phyloP scores from a whole-genome alignment of 2,888 invertebrate species.

The Mesodorylaimus sp. region DNA sequence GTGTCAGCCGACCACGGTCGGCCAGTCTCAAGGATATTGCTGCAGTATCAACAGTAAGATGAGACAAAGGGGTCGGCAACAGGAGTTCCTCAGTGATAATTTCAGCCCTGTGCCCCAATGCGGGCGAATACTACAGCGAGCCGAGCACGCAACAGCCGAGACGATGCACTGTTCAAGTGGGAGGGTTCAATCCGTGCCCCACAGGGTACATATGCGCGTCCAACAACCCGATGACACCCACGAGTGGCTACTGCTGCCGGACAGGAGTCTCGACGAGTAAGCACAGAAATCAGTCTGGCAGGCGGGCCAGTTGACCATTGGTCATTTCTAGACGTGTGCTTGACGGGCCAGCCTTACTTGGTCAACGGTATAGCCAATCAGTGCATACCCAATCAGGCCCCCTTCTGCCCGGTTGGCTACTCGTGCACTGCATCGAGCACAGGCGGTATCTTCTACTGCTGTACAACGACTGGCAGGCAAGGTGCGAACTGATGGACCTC shows the following conservation, averaged over 20 bases:
- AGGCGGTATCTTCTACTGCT: not conserved
- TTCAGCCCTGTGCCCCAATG: conserved; percentile 5
- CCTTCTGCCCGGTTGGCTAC: conserved; percentile 2
- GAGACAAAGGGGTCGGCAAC: not conserved
- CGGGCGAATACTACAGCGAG: not conserved
- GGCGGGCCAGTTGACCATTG: not conserved
- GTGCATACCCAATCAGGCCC: not conserved
- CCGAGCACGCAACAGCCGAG: not conserved
- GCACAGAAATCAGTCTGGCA: not conserved
- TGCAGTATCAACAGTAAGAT: conserved; percentile 15
- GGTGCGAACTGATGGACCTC: not conserved
- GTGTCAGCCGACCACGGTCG: conserved; percentile 4
- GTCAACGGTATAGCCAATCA: not conserved
- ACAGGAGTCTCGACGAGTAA: not conserved
- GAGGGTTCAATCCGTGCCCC: not conserved
- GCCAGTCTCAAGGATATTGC: conserved; percentile 6
- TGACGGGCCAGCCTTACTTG: not conserved
- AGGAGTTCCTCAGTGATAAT: not conserved
- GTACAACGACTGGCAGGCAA: not conserved
- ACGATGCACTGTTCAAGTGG: not conserved
- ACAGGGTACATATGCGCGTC: not conserved
- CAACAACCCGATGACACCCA: not conserved
- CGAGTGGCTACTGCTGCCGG: conserved; percentile 1
- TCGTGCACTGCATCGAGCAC: not conserved
- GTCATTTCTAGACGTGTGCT: conserved; percentile 1